A percentile compares a stretch with the other conserved stretches of the same genome.
These are phyloP conservation scores for Dolichoris vasculosae DNA, from an alignment of 1,140 invertebrate species.

Conservation along the genomic window DNA sequence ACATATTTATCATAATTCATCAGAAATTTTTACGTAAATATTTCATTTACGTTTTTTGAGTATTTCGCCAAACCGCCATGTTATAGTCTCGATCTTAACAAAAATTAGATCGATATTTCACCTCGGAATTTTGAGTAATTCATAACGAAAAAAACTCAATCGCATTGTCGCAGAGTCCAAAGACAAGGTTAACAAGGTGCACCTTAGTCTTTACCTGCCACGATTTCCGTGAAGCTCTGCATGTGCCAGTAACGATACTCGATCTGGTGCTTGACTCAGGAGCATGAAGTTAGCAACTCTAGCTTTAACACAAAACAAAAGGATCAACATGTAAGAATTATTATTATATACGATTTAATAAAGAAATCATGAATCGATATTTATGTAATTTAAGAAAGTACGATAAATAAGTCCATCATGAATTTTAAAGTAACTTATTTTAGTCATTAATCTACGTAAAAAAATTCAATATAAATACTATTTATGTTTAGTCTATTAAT, in stretches of 20 bases:
- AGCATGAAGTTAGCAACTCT: background rate
- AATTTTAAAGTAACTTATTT: too few species aligned
- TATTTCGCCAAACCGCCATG: background rate
- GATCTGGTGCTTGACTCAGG: background rate
- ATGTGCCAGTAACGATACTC: background rate
- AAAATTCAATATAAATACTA: too few species aligned
- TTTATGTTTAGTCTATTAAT: too few species aligned
- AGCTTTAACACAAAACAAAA: background rate
- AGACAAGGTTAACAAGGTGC: background rate
- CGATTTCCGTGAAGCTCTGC: background rate
- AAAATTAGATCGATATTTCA: constrained; percentile 31
- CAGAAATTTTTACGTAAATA: background rate
- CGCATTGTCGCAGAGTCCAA: background rate
- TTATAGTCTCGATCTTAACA: background rate
- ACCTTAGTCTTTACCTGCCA: background rate
- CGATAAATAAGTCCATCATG: too few species aligned
- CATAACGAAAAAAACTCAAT: constrained; percentile 28
- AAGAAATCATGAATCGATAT: too few species aligned
- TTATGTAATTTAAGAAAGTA: too few species aligned
- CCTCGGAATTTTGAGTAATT: constrained; percentile 11
- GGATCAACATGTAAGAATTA: background rate
- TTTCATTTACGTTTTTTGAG: background rate
- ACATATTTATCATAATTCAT: background rate
- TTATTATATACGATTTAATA: too few species aligned
- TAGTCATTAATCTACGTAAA: too few species aligned